Base-by-base conservation (phyloP, 92 coral and sea anemone species). In the Palythoa heliodiscus region DNA sequence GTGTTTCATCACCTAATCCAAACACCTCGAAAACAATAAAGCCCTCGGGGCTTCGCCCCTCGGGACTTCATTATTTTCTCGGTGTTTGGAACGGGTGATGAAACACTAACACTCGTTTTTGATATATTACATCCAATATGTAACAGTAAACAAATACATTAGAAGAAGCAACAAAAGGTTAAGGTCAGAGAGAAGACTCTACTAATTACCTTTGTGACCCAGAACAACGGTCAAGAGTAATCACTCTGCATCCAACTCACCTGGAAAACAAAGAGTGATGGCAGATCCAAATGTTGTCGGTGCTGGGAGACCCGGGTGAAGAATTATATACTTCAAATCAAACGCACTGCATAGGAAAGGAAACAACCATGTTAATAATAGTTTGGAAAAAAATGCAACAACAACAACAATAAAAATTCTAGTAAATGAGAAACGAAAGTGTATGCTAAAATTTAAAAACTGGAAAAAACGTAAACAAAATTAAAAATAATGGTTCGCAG, bases 261-360 rank as follows among this genome's bases (percentile, higher is more conserved):
- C 96, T 83, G 98, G 98, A 22, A 89, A 94, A 83, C 95, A 91
- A 73, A 90, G 73, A 87, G 87, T 80, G 20, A 93, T 79, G n/a
- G 94, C 96, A 25, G 88, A 90, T 35, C 95, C 95, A 71, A 94
- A 94, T 79, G 92, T 93, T 19, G 94, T 72, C 10, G 99, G 99
- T 6, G 95, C 93, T 12, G 86, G 76, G 48, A 97, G 92, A 22
- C 99, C 99, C 61, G 94, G 85, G 76, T 93, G 99, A 15, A 97
- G 90, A 81, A 97, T 87, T 63, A 92, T 87, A 74, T 88, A 97
- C 86, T 90, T 92, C 61, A 97, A 91, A 70, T 97, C 99, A 69
- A 97, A 97, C 47, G 99, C 99, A 86, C 99, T 97, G 88, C 63
- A 80, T 39, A 1, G 7, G 22, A 61, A 78, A 39, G 8, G n/a